Base-by-base conservation (phyloP, 2,113 vertebrate genomes). In the Poeciliopsis occidentalis region DNA sequence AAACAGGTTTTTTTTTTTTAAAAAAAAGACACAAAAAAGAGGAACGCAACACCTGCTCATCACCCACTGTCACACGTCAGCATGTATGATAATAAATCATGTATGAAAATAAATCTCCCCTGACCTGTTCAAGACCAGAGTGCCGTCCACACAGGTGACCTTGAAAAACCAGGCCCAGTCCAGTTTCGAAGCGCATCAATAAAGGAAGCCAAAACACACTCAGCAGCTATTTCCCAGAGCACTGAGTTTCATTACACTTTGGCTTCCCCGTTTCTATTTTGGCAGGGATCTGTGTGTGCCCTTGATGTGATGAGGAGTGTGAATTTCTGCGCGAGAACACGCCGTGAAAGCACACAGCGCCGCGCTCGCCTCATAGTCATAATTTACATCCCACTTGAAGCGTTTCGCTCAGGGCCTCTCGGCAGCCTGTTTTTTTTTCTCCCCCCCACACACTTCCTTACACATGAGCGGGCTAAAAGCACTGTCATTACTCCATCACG, bases 381-480 rank as follows among this genome's bases (percentile, higher is more conserved):
- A 73, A 84, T 88, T 82, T 78, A 87, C 76, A 85, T 85, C 69
- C 85, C 75, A 89, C 87, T 85, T 82, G 54, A 86, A 89, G 84
- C 77, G 74, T 90, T 86, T 80, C 79, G 72, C 71, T 74, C 80
- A 29, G 64, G 39, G 75, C 73, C 78, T 82, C 71, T 82, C 75
- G 67, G 66, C 76, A 62, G 83, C 80, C 64, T 83, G 75, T 78
- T 81, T 81, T 65, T 8, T 32, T 32, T 32, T 1, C 30, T 31
- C 30, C 30, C 30, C 30, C 30, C 31, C 31, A 73, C 82, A 63
- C 17, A 68, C 82, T 87, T 69, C 86, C 76, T 66, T 73, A 84
- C 75, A 87, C 87, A 86, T 65, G 79, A 87, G 76, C 69, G 30
- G 71, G 67, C 90, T 91, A 89, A 93, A 91, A 93, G 92, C 85